phyloP scores from a whole-genome alignment of 2,888 invertebrate genomes.

The Meteorus cinctellus region DNA sequence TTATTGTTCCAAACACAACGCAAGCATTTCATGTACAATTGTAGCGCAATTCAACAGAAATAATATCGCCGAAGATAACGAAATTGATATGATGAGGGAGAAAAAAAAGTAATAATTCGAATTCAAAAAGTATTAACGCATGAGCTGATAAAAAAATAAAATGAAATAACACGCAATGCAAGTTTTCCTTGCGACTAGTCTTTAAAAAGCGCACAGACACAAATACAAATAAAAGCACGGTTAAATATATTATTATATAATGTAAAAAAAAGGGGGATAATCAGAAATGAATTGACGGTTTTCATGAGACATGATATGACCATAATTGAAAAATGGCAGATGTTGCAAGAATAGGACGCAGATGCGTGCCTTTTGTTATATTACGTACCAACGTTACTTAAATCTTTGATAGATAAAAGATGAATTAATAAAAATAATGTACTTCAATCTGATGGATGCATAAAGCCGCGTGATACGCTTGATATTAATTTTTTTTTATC shows the following conservation, averaged over 20 bases:
- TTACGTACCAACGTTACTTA: conserved; percentile 1
- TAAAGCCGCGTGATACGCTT: not conserved
- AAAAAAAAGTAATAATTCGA: not conserved
- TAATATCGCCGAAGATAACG: conserved; percentile 65
- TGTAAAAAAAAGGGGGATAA: not conserved
- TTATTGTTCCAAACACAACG: conserved; percentile 75
- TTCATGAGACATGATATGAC: not conserved
- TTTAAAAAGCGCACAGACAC: not conserved
- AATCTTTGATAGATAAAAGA: not conserved
- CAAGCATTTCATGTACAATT: conserved; percentile 79
- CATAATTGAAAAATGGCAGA: not conserved
- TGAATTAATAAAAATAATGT: not conserved
- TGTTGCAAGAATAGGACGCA: not conserved
- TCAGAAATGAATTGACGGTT: not conserved
- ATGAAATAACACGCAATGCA: not conserved
- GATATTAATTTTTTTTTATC: not conserved
- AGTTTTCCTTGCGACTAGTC: conserved; percentile 9
- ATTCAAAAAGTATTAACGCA: conserved; percentile 14
- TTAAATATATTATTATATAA: not conserved
- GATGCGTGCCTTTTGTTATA: not conserved
- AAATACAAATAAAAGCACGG: conserved; percentile 10
- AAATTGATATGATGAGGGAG: not conserved
- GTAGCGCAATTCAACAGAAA: conserved; percentile 71
- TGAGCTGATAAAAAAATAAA: not conserved
- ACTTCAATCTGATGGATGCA: not conserved